phyloP scores from a whole-genome alignment of 1,140 invertebrate species.

The Sarcophaga bullata region DNA sequence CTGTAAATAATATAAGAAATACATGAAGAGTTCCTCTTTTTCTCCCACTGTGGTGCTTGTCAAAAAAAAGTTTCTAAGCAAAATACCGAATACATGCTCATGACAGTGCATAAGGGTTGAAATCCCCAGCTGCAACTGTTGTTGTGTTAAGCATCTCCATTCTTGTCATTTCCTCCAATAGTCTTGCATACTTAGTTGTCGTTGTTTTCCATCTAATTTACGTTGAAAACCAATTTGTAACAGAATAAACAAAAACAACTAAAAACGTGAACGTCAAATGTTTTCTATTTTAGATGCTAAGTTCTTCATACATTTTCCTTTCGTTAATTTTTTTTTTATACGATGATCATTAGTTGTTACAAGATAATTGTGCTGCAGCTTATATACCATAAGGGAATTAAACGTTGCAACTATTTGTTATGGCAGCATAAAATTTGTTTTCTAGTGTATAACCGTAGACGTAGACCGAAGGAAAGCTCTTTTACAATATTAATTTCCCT shows the following conservation, averaged over 20 bases:
- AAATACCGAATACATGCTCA: background rate
- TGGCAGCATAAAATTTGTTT: slow-evolving; percentile 7
- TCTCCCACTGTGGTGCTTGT: too few species aligned
- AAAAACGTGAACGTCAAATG: slow-evolving; percentile 22
- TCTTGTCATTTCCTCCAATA: background rate
- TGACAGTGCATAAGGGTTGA: background rate
- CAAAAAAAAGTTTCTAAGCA: background rate
- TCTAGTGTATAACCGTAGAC: background rate
- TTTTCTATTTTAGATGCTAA: background rate
- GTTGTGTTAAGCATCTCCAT: background rate
- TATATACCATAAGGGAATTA: slow-evolving; percentile 2
- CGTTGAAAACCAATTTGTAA: slow-evolving; percentile 39
- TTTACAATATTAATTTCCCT: slow-evolving; percentile 13
- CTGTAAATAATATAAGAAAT: too few species aligned
- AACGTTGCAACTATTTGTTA: background rate
- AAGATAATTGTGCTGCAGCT: background rate
- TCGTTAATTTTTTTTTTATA: background rate
- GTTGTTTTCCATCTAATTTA: slow-evolving; percentile 23
- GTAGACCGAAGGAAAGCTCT: background rate
- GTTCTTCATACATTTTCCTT: background rate
- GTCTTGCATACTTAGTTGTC: too few species aligned
- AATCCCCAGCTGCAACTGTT: slow-evolving; percentile 16
- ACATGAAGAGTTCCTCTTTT: too few species aligned
- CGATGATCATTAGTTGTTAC: background rate
- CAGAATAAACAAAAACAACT: slow-evolving; percentile 24